A percentile compares a stretch with the other conserved stretches of the same genome.
Evolutionary conservation across 2,888 invertebrate genomes (phyloP).

Genomic region (Cylloceria caligata): DNA sequence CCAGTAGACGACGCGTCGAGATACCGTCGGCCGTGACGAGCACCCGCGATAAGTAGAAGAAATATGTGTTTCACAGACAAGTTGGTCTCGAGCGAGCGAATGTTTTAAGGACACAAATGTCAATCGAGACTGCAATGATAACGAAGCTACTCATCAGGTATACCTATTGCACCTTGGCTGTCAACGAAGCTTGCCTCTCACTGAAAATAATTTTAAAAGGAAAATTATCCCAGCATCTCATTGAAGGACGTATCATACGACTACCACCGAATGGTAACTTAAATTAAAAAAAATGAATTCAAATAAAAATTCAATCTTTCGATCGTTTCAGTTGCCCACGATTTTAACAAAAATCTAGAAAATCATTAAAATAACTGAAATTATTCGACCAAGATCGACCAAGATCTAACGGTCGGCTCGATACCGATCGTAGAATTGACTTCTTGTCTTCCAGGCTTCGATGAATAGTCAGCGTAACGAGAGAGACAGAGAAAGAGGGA

Average conservation of each 20-base stretch:
- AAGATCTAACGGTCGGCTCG: neutral
- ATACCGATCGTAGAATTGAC: conserved; percentile 28
- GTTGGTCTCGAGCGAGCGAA: neutral
- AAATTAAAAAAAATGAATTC: neutral
- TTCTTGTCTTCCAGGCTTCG: neutral
- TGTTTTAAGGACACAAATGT: neutral
- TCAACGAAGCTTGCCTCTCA: neutral
- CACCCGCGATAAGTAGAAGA: neutral
- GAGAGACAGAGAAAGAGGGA: neutral
- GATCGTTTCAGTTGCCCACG: no score
- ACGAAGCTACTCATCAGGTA: neutral
- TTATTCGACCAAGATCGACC: no score
- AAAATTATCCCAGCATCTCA: neutral
- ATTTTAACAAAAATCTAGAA: no score
- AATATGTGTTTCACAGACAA: neutral
- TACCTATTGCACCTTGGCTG: conserved; percentile 11
- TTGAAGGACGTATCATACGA: neutral
- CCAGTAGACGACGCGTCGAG: neutral
- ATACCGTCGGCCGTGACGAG: neutral
- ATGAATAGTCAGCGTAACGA: neutral
- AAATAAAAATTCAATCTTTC: neutral
- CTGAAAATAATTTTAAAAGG: neutral
- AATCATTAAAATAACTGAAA: no score
- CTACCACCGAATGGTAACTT: neutral
- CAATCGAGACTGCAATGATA: neutral